These are phyloP conservation scores for Egretta garzetta DNA, from an alignment of 2,113 vertebrate genomes.

Conservation along the genomic window DNA sequence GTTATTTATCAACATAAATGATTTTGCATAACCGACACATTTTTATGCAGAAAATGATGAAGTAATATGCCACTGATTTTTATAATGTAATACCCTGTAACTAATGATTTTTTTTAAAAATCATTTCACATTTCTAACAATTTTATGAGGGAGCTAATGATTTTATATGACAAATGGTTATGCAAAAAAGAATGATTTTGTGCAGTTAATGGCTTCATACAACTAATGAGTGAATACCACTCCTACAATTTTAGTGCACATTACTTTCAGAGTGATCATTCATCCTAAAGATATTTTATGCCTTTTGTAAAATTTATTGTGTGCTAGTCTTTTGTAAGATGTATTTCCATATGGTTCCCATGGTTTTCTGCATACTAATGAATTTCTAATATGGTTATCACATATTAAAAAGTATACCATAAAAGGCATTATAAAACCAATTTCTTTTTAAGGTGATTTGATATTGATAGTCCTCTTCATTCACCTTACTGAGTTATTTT, in stretches of 20 bases:
- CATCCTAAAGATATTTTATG: conserved; percentile 59
- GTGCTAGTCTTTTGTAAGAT: conserved; percentile 43
- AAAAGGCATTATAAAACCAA: background rate
- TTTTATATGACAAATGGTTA: conserved; percentile 69
- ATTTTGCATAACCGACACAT: conserved; percentile 54
- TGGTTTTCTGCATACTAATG: conserved; percentile 46
- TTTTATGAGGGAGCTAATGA: conserved; percentile 67
- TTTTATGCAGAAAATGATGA: conserved; percentile 66
- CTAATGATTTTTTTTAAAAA: conserved; percentile 67
- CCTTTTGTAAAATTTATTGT: conserved; percentile 52
- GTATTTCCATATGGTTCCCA: conserved; percentile 31
- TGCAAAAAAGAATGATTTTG: conserved; percentile 62
- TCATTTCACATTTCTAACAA: conserved; percentile 67
- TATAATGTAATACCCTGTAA: conserved; percentile 60
- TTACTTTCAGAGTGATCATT: conserved; percentile 52
- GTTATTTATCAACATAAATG: conserved; percentile 75
- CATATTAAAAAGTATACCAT: background rate
- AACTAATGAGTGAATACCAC: conserved; percentile 60
- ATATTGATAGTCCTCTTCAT: background rate
- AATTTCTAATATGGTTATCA: background rate
- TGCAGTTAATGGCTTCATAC: conserved; percentile 60
- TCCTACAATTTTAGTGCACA: conserved; percentile 55
- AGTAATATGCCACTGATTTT: conserved; percentile 63
- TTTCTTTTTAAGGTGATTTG: background rate
- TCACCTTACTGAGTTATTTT: background rate